Evolutionary conservation across 2,797 vertebrate species (phyloP).

Genomic region (Malurus splendens): DNA sequence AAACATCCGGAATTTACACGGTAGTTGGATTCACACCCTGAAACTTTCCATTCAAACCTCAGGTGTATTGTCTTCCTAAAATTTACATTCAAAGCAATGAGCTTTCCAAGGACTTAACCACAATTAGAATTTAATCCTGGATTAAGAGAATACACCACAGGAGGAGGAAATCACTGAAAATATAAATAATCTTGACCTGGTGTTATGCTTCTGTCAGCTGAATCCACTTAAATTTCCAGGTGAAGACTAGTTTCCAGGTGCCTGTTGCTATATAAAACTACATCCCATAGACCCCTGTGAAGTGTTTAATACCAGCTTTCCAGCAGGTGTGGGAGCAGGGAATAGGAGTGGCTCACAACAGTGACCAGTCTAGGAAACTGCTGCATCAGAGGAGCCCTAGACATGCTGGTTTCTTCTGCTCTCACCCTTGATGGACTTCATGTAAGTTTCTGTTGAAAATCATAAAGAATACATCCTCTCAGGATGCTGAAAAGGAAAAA

Average conservation of each 20-base stretch:
- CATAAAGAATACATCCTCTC: neutral
- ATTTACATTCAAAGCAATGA: neutral
- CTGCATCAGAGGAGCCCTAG: neutral
- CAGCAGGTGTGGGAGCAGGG: neutral
- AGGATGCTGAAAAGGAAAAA: neutral
- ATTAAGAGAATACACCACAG: neutral
- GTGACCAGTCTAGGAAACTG: neutral
- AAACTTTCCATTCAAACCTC: neutral
- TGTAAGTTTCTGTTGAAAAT: neutral
- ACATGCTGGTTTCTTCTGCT: neutral
- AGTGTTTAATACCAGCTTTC: neutral
- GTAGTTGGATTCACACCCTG: neutral
- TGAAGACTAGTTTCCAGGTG: neutral
- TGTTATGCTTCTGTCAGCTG: neutral
- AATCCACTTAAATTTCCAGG: neutral
- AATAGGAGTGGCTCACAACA: neutral
- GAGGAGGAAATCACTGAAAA: neutral
- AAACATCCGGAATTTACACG: neutral
- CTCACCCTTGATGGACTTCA: neutral
- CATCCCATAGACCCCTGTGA: neutral
- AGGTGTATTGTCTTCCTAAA: neutral
- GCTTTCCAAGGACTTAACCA: neutral
- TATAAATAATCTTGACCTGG: neutral
- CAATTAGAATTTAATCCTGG: slow-evolving; percentile 27
- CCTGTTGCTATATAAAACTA: neutral